Base-by-base conservation (phyloP, 2,113 vertebrate species). In the Limnothrissa miodon region DNA sequence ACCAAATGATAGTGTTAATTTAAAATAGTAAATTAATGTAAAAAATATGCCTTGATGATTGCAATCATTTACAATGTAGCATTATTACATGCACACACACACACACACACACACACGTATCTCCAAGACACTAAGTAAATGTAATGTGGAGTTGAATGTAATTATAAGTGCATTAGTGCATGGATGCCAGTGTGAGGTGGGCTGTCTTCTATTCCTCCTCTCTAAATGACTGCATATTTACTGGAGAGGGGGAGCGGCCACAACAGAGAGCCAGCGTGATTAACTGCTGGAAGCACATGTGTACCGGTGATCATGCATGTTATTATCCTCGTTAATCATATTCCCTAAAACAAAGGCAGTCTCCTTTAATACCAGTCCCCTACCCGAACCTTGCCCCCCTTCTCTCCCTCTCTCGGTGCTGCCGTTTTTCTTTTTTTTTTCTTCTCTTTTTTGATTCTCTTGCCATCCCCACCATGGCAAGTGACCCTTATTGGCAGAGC, bases 251-350 rank as follows among this genome's bases (percentile, higher is more conserved):
- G 93, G 94, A 95, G 95, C 93, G 94, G 93, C 85, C 74, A 88
- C 83, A 83, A 85, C 85, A 83, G 92, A 94, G 92, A 94, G 92
- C 94, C 94, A 94, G 94, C 93, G 93, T 96, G 96, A 97, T 96
- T 95, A 97, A 97, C 94, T 94, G 93, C 95, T 94, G 92, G 95
- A 95, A 94, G 95, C 93, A 92, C 93, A 92, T 91, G 84, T 81
- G 90, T 94, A 94, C 94, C 95, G 95, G 95, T 94, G 95, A 96
- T 98, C 96, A 96, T 94, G 93, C 86, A 89, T 91, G 92, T 98
- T 97, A 97, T 97, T 97, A 97, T 95, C 93, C 93, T 94, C 94
- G 94, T 98, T 97, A 96, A 97, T 98, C 95, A 97, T 95, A 95
- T 95, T 96, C 95, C 93, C 94, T 92, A 95, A 92, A 95, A 95